Evolutionary conservation across 2,113 vertebrate species (phyloP), one percentile per base, ranked within the genome.

Genomic region (Microtus montanus): DNA sequence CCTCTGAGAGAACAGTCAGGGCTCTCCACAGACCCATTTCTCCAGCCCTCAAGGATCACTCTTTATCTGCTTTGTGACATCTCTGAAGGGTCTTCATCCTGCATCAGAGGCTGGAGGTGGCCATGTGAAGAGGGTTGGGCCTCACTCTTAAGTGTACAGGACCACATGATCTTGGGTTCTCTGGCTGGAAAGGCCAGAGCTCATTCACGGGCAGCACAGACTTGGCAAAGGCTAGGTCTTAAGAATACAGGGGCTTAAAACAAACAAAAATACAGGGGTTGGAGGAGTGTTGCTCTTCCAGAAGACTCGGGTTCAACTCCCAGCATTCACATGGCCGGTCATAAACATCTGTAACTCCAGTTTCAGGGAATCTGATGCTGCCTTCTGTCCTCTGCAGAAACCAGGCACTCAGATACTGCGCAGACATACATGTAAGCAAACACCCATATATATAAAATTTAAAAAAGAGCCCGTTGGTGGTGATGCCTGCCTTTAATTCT

Each of bases 1-100:
- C 35, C 35, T 71, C 35, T 38, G 70, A 71, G 35, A 38, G 68
- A 70, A 35, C 35, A 70, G 68, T 35, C 68, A 70, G 15, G 7
- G 68, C 68, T 70, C 33, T n/a, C 68, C 15, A 4, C 70, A 38
- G 17, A 71, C 17, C 35, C 19, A 71, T n/a, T 17, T 38, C 68
- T 71, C 35, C 70, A 71, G 70, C 70, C 70, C 35, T 71, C 70
- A 7, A 71, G 70, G 70, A 71, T 28, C 20, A 70, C 24, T n/a
- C 66, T 63, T 17, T 11, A 24, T 10, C 0, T 49, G 47, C 58
- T 26, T 1, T 3, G 0, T 49, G 73, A n/a, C 49, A 58, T 22
- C 13, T 3, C 2, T 15, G 14, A 7, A 0, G 4, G 61, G 2
- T 30, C 54, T 58, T 49, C 1, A 11, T 49, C 33, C 9, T 4